Base-by-base conservation (phyloP, 1,140 invertebrate species). In the Callitettix versicolor region DNA sequence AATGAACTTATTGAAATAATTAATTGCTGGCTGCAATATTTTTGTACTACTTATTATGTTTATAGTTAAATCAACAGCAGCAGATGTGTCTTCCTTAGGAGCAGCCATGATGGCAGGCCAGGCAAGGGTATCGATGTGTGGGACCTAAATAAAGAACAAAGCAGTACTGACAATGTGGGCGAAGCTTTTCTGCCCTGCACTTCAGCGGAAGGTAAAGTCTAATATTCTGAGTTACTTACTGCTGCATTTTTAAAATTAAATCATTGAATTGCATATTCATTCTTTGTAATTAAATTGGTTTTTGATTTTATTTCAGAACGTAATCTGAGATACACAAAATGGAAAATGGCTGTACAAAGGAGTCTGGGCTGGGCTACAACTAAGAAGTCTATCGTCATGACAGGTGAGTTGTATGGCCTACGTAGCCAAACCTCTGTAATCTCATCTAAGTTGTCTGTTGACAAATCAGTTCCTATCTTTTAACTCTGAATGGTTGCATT, bases 291-390 rank as follows among this genome's bases (percentile, higher is more conserved):
- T 44, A 21, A 55, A 53, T 34, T 34, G n/a, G n/a, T n/a, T n/a
- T n/a, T n/a, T n/a, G n/a, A n/a, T n/a, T n/a, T n/a, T n/a, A 33
- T 44, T n/a, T 12, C 68, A 86, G 91, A 93, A 65, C 80, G 89
- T 42, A 81, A 91, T 60, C 71, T 76, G 1, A 78, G 86, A 55
- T 94, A 91, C 68, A 82, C 78, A 20, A 87, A 88, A 71, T 95
- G 92, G 92, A 93, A 93, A 71, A 86, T 90, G 78, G 91, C 92
- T 1, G 86, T 95, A 2, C 79, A 91, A 64, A 79, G 91, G 43
- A 90, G 88, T 26, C 76, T 92, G 58, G 86, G 88, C 53, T 95
- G 91, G 91, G 83, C 85, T 15, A 75, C 76, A 2, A 73, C 76
- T 0, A 85, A 85, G 65, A 85, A 82, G 68, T 81, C 82, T 5